Evolutionary conservation across 2,113 vertebrate species (phyloP).

Genomic region (Cololabis saira): DNA sequence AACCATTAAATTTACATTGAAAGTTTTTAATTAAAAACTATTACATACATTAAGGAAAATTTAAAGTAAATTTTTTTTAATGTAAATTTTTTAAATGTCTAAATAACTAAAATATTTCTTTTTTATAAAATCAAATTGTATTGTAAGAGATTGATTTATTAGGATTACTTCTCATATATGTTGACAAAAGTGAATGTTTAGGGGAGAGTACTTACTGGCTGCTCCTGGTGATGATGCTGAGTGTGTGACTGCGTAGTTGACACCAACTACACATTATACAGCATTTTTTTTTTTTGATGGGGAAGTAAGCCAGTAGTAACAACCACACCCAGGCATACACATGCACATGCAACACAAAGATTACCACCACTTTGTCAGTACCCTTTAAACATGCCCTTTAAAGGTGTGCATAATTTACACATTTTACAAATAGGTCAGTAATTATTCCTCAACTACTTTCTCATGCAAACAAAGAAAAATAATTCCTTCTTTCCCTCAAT

Average conservation of each 20-base stretch:
- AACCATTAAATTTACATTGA: rapidly evolving
- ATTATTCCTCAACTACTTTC: too few species aligned
- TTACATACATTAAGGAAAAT: neutral
- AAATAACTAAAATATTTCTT: neutral
- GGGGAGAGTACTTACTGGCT: conserved; percentile 54
- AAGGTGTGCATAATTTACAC: neutral
- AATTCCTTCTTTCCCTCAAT: too few species aligned
- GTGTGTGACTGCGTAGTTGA: conserved; percentile 15
- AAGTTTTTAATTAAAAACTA: neutral
- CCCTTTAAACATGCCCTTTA: neutral
- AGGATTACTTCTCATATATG: neutral
- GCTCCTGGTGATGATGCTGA: conserved; percentile 50
- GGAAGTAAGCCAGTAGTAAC: conserved; percentile 62
- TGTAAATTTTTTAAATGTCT: neutral
- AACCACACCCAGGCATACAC: conserved; percentile 32
- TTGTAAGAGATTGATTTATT: neutral
- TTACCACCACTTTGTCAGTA: conserved; percentile 17
- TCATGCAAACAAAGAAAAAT: too few species aligned
- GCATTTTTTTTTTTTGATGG: conserved; percentile 33
- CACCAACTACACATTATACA: conserved; percentile 44
- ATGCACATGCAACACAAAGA: conserved; percentile 25
- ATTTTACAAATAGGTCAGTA: neutral
- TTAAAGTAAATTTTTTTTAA: too few species aligned
- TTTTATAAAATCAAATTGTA: neutral
- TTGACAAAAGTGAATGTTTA: neutral